Percentiles rank a stretch among this genome's conserved stretches.
These are phyloP conservation scores for Clupea harengus DNA, from an alignment of 2,113 vertebrate genomes.

Conservation along the genomic window DNA sequence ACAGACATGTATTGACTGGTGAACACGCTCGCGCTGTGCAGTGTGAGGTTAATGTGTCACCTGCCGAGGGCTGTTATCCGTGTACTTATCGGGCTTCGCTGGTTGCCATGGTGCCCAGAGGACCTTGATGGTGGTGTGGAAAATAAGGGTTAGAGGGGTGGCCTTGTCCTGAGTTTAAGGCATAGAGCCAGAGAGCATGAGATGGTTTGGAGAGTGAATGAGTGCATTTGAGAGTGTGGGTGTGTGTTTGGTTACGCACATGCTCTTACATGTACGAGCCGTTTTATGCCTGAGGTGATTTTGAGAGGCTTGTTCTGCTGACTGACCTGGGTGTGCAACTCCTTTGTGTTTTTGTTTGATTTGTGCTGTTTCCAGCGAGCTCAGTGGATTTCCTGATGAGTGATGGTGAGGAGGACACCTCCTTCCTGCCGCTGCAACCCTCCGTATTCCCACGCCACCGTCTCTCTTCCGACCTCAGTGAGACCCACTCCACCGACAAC, in stretches of 20 bases:
- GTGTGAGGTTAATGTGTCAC: slow-evolving; percentile 56
- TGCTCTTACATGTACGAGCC: neutral
- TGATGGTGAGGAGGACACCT: slow-evolving; percentile 65
- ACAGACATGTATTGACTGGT: neutral
- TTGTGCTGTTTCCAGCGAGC: slow-evolving; percentile 56
- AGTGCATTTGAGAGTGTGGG: neutral
- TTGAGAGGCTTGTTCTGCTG: neutral
- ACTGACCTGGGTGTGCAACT: neutral
- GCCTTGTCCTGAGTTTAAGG: neutral
- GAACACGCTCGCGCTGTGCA: neutral
- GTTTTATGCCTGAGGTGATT: neutral
- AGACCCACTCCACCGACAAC: slow-evolving; percentile 51
- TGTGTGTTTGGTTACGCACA: neutral
- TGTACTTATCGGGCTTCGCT: slow-evolving; percentile 44
- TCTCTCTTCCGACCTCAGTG: slow-evolving; percentile 64
- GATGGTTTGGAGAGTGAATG: neutral
- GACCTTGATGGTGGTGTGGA: slow-evolving; percentile 29
- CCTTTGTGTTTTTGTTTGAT: neutral
- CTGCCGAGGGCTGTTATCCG: slow-evolving; percentile 47
- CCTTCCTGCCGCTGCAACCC: slow-evolving; percentile 65
- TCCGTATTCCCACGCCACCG: slow-evolving; percentile 66
- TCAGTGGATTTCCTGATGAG: slow-evolving; percentile 69
- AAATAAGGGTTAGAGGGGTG: neutral
- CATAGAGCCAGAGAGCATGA: neutral
- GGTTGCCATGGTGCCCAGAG: slow-evolving; percentile 47